Evolutionary conservation across 1,140 invertebrate species (phyloP).

Genomic region (Ceratitis capitata): DNA sequence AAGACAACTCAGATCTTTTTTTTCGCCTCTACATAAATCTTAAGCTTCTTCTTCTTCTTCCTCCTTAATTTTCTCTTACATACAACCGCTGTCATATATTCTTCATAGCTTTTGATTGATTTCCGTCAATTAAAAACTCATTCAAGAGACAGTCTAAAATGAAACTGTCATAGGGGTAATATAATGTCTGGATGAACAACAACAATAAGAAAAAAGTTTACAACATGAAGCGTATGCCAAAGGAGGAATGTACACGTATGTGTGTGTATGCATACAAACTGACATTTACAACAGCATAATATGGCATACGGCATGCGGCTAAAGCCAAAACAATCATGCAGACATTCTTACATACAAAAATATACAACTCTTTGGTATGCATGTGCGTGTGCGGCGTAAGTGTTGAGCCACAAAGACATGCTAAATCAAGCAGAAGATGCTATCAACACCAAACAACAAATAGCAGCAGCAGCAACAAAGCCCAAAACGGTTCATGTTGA

Average conservation of each 20-base stretch:
- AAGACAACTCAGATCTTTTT: too few relatives aligned
- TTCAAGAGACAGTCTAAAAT: neutral
- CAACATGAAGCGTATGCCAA: neutral
- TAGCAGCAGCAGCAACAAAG: slow-evolving; percentile 34
- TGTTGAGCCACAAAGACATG: slow-evolving; percentile 63
- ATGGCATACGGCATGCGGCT: slow-evolving; percentile 4
- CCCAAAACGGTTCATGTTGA: slow-evolving; percentile 54
- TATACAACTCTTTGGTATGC: too few relatives aligned
- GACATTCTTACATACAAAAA: too few relatives aligned
- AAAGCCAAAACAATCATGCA: neutral
- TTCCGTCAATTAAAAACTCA: slow-evolving; percentile 26
- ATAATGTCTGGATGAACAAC: neutral
- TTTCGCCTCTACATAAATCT: too few relatives aligned
- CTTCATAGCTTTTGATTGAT: slow-evolving; percentile 26
- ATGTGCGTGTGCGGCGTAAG: slow-evolving; percentile 44
- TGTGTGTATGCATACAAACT: neutral
- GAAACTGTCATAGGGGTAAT: slow-evolving; percentile 13
- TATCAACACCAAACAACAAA: slow-evolving; percentile 62
- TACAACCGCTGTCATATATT: neutral
- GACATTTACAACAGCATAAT: neutral
- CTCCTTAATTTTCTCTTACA: neutral
- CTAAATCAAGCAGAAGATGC: slow-evolving; percentile 65
- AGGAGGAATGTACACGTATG: neutral
- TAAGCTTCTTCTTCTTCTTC: too few relatives aligned
- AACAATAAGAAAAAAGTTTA: neutral